A percentile compares a stretch with the other conserved stretches of the same genome.
Conservation (phyloP, 30 jellyfish, hydroid and myxozoan genomes). For the Turritopsis dohrnii region DNA sequence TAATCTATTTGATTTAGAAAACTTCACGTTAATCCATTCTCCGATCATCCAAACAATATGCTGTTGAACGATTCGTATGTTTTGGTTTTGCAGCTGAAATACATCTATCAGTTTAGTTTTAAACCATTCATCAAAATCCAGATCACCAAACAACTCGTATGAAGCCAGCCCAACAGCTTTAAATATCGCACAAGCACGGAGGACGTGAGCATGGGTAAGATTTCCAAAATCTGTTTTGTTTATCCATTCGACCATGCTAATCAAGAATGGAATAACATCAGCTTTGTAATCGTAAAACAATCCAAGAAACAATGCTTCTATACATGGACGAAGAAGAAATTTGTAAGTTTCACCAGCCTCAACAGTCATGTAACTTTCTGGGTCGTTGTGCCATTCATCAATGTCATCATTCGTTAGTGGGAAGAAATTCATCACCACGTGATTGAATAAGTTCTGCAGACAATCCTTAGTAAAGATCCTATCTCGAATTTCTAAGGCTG, state of each 20-base stretch:
- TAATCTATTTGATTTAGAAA: slow-evolving; percentile 57
- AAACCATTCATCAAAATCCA: slow-evolving; percentile 75
- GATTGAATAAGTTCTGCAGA: slow-evolving; percentile 40
- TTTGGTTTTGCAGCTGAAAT: slow-evolving; percentile 24
- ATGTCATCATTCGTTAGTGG: slow-evolving; percentile 59
- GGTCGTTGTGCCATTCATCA: slow-evolving; percentile 82
- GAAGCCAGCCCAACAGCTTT: slow-evolving; percentile 82
- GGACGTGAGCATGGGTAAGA: slow-evolving; percentile 8
- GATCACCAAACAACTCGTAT: slow-evolving; percentile 79
- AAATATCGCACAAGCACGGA: slow-evolving; percentile 36
- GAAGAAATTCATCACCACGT: slow-evolving; percentile 43
- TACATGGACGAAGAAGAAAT: slow-evolving; percentile 54
- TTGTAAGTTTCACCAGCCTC: slow-evolving; percentile 73
- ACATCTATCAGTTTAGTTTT: slow-evolving; percentile 35
- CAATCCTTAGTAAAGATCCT: slow-evolving; percentile 29
- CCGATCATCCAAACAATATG: slow-evolving; percentile 58
- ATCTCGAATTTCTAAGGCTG: slow-evolving; percentile 13
- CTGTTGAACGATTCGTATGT: slow-evolving; percentile 32
- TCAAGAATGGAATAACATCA: slow-evolving; percentile 29
- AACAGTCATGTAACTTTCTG: slow-evolving; percentile 59
- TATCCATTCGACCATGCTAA: background rate
- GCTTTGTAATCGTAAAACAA: slow-evolving; percentile 56
- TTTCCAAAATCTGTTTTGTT: background rate
- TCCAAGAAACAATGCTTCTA: slow-evolving; percentile 63
- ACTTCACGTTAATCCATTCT: slow-evolving; percentile 78